These are phyloP conservation scores for Dromococcyx pavoninus DNA, from an alignment of 2,797 vertebrate species.

Conservation along the genomic window DNA sequence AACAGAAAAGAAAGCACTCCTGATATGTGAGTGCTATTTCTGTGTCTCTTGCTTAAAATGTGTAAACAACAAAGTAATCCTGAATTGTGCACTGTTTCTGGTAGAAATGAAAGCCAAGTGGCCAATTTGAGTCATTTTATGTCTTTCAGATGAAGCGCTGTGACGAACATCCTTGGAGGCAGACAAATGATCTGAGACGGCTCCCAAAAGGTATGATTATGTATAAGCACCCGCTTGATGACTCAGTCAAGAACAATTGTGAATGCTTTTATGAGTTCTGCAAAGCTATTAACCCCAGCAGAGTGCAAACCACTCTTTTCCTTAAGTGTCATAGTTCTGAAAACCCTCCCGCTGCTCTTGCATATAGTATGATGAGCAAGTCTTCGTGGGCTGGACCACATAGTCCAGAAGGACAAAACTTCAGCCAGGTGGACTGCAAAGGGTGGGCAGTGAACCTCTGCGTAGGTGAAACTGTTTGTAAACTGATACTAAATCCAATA, in stretches of 20 bases:
- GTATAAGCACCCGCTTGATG: slow-evolving; percentile 26
- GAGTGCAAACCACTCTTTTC: neutral
- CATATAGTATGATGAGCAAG: neutral
- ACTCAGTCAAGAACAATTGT: slow-evolving; percentile 58
- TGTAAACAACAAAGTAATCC: slow-evolving; percentile 29
- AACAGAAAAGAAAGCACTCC: neutral
- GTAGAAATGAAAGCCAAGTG: slow-evolving; percentile 21
- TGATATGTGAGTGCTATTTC: neutral
- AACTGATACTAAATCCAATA: neutral
- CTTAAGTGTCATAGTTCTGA: neutral
- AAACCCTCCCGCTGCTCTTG: neutral
- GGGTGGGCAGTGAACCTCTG: neutral
- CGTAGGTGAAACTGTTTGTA: neutral
- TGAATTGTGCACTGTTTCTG: slow-evolving; percentile 2
- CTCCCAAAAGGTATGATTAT: slow-evolving; percentile 21
- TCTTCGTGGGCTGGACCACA: neutral
- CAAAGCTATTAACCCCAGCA: slow-evolving; percentile 47
- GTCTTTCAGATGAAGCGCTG: slow-evolving; percentile 12
- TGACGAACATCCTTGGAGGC: slow-evolving; percentile 14
- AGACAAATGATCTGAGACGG: neutral
- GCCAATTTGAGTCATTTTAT: slow-evolving; percentile 42
- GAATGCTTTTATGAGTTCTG: slow-evolving; percentile 45
- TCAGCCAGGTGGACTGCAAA: neutral
- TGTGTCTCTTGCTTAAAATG: neutral
- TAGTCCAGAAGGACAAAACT: neutral